Conservation (phyloP, 2,797 vertebrate genomes). For the Vireo griseus region DNA sequence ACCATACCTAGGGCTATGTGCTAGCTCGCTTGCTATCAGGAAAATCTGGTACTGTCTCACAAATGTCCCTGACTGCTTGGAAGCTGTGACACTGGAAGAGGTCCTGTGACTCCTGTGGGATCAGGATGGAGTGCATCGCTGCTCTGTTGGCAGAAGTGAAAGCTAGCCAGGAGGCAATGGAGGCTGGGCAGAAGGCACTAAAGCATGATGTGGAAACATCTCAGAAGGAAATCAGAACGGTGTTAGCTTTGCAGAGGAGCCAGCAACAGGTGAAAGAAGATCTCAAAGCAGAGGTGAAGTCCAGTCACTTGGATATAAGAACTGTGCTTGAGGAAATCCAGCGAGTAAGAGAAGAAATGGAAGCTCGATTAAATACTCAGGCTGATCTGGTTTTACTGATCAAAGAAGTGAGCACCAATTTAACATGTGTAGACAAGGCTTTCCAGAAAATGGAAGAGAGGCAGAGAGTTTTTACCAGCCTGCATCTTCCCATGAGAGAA, state of each 20-base stretch:
- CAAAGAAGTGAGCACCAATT: conserved; percentile 65
- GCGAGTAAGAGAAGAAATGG: conserved; percentile 71
- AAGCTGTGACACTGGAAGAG: conserved; percentile 8
- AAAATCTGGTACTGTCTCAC: neutral
- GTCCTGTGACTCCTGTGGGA: neutral
- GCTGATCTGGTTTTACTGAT: conserved; percentile 57
- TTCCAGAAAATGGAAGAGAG: conserved; percentile 57
- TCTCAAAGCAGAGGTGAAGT: conserved; percentile 35
- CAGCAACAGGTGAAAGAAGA: conserved; percentile 69
- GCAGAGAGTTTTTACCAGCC: conserved; percentile 33
- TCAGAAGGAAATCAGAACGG: conserved; percentile 54
- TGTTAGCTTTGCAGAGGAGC: conserved; percentile 48
- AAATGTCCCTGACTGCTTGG: neutral
- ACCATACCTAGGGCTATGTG: neutral
- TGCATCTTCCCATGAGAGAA: neutral
- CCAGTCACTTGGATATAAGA: conserved; percentile 74
- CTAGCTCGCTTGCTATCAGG: neutral
- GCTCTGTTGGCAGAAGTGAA: conserved; percentile 42
- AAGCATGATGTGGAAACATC: conserved; percentile 57
- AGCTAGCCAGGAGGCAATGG: conserved; percentile 25
- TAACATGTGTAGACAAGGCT: conserved; percentile 54
- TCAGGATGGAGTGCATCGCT: conserved; percentile 24
- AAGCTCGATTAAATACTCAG: conserved; percentile 60
- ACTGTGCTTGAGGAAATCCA: conserved; percentile 65
- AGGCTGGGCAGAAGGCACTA: conserved; percentile 60